Evolutionary conservation across 2,888 invertebrate genomes (phyloP).

Genomic region (Lobophora halterata): DNA sequence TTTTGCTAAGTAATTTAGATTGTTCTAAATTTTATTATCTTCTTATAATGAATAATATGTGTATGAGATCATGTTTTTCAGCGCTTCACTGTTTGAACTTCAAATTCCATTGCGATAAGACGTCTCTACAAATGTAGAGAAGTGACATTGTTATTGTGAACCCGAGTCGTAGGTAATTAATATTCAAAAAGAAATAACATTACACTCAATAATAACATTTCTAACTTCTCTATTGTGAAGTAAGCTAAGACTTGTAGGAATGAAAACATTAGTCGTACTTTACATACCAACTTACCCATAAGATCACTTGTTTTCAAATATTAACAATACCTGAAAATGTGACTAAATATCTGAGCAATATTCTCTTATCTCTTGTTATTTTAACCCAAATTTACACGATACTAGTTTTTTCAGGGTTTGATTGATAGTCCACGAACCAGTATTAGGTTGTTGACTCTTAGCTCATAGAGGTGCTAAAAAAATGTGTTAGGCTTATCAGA

Average conservation of each 20-base stretch:
- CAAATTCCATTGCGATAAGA: constrained; percentile 63
- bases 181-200: too few relatives aligned
- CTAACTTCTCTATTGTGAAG: too few relatives aligned
- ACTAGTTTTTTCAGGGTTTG: constrained; percentile 15
- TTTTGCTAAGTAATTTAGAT: too few relatives aligned
- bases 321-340: neutral
- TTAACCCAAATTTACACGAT: constrained; percentile 6
- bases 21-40: constrained; percentile 41
- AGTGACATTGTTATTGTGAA: too few relatives aligned
- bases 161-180: too few relatives aligned
- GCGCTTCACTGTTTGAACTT: constrained; percentile 60
- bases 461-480: constrained; percentile 33
- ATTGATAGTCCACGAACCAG: constrained; percentile 22
- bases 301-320: too few relatives aligned
- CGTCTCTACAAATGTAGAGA: too few relatives aligned
- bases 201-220: too few relatives aligned
- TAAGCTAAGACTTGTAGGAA: too few relatives aligned
- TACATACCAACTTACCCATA: too few relatives aligned
- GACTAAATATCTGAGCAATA: neutral
- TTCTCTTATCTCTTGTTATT: too few relatives aligned
- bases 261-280: too few relatives aligned
- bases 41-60: constrained; percentile 38
- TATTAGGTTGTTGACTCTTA: constrained; percentile 30
- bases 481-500: constrained; percentile 42
- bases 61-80: constrained; percentile 55